Percentiles rank a stretch among this genome's conserved stretches.
phyloP scores from a whole-genome alignment of 2,888 invertebrate species.

The Corbicula japonica region DNA sequence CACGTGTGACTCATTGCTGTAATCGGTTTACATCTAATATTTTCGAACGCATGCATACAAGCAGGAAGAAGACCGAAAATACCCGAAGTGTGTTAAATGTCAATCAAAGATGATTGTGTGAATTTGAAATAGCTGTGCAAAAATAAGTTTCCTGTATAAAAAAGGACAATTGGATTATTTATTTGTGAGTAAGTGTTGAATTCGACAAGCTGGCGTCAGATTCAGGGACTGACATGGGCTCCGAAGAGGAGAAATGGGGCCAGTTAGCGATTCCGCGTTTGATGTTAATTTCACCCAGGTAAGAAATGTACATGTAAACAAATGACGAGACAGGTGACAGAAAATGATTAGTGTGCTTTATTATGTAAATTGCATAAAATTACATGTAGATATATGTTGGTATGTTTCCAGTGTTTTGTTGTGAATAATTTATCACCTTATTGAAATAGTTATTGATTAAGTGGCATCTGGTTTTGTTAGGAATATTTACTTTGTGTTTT shows the following conservation, averaged over 20 bases:
- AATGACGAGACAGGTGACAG: no score
- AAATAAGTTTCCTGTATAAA: constrained; percentile 14
- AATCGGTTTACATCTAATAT: constrained; percentile 52
- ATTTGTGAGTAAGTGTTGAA: constrained; percentile 20
- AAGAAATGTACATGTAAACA: constrained; percentile 46
- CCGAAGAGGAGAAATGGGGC: constrained; percentile 68
- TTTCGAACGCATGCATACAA: constrained; percentile 15
- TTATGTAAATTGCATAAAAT: background rate
- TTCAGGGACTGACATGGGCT: constrained; percentile 66
- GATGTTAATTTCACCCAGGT: constrained; percentile 75
- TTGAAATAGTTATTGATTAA: no score
- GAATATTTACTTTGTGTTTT: no score
- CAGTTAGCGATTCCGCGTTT: constrained; percentile 72
- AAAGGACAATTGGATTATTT: constrained; percentile 2
- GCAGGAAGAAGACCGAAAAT: constrained; percentile 25
- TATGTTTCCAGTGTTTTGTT: no score
- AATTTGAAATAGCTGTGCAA: constrained; percentile 17
- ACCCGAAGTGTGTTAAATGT: constrained; percentile 31
- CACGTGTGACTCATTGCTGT: constrained; percentile 63
- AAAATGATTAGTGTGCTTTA: no score
- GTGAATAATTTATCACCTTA: no score
- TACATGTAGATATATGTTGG: no score
- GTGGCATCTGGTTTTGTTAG: constrained; percentile 25
- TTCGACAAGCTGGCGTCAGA: constrained; percentile 65
- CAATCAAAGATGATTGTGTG: constrained; percentile 27